Conservation (phyloP, 2,113 vertebrate genomes). For the Oreochromis spilurus region DNA sequence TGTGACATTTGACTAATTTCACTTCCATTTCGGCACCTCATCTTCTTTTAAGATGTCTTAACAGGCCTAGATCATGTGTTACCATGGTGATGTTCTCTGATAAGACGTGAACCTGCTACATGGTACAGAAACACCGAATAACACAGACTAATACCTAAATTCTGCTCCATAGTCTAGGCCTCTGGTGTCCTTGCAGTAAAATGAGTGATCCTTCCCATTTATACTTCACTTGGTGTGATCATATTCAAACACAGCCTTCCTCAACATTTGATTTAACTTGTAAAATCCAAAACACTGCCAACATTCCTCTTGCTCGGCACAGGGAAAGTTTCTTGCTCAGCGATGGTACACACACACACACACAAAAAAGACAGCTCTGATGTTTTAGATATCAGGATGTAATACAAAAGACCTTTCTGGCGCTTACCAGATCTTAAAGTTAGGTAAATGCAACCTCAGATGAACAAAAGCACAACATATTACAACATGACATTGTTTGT, state of each 20-base stretch:
- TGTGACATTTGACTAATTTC: not conserved
- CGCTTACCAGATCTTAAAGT: fast-evolving
- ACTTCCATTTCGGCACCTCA: not conserved
- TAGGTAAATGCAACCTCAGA: not conserved
- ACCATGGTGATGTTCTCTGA: not conserved
- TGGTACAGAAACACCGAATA: not conserved
- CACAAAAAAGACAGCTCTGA: not conserved
- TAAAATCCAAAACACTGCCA: not conserved
- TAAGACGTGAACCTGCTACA: fast-evolving
- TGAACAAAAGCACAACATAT: fast-evolving
- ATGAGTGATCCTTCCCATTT: not conserved
- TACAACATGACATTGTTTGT: not conserved
- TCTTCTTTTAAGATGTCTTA: not conserved
- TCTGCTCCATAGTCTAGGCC: not conserved
- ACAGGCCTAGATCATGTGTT: not conserved
- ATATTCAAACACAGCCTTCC: not conserved
- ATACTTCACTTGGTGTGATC: not conserved
- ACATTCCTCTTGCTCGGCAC: fast-evolving
- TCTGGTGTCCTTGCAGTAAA: not conserved
- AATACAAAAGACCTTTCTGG: not conserved
- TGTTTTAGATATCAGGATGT: not conserved
- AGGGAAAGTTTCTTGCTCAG: not conserved
- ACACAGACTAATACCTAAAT: not conserved
- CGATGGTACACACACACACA: not conserved
- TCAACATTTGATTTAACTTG: not conserved